These are phyloP conservation scores for Drosophila tripunctata DNA, from an alignment of 2,888 invertebrate species.

Conservation along the genomic window DNA sequence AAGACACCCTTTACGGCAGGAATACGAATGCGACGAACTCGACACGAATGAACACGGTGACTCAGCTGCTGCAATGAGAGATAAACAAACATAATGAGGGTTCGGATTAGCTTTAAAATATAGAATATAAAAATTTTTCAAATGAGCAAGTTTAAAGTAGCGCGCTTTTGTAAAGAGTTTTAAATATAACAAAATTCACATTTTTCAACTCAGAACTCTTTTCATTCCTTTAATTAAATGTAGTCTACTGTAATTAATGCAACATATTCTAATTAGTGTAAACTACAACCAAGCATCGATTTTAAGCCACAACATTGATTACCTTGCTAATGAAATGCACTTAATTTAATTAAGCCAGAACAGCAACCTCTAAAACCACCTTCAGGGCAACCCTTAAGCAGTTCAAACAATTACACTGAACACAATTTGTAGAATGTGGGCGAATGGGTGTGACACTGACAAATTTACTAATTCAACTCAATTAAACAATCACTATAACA, in stretches of 20 bases:
- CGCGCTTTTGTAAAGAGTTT: neutral
- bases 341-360: conserved; percentile 57
- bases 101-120: conserved; percentile 10
- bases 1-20: conserved; percentile 45
- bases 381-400: conserved; percentile 25
- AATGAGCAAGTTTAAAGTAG: neutral
- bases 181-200: no score
- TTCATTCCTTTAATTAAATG: neutral
- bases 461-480: neutral
- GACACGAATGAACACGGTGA: conserved; percentile 36
- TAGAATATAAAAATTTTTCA: neutral
- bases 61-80: conserved; percentile 52
- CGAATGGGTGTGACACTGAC: conserved; percentile 27
- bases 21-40: conserved; percentile 17
- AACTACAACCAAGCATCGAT: conserved; percentile 23
- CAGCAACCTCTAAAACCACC: conserved; percentile 14
- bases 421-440: no score
- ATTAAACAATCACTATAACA: neutral
- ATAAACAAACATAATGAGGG: conserved; percentile 18
- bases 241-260: neutral
- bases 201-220: no score
- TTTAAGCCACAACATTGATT: conserved; percentile 23
- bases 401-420: no score
- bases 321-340: conserved; percentile 58
- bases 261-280: neutral